Evolutionary conservation across 1,140 invertebrate species (phyloP), one percentile per base, ranked within the genome.

Genomic region (Drosophila sechellia): DNA sequence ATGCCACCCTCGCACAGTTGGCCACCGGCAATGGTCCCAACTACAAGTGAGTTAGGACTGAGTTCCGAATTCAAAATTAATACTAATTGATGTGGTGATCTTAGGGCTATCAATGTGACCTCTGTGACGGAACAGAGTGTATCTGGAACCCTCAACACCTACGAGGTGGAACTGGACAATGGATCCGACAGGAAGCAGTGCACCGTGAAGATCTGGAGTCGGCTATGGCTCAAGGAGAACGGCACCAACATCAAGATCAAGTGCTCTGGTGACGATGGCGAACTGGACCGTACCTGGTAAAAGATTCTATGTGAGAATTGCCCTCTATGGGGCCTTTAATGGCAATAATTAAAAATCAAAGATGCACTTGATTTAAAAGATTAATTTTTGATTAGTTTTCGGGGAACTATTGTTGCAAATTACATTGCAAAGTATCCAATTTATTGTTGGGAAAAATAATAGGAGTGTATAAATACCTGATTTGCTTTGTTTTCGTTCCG

Each of bases 211-310:
- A 85, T 91, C 52, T 83, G 72, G 73, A 34, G 45, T 1, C 65
- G 35, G 46, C 34, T 58, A 2, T 89, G 84, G 84, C 52, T 83
- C 8, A 0, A 25, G 13, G 42, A 79, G 39, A 56, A 87, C 10
- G 72, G 77, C 35, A 87, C 68, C 39, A 76, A 83, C 40, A 73
- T 89, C 27, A 79, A 68, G 17, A 77, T 89, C 45, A 49, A 87
- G 40, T 83, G 71, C 31, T 27, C 40, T 3, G 81, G 77, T 10
- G 79, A 86, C 20, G 73, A 72, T 8, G 34, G 31, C n/a, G 46
- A 73, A 39, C 17, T 81, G 11, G 74, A 81, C 17, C 13, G 52
- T 17, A 81, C 72, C 35, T 81, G 70, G 77, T 81, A 81, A 53
- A 54, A 11, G 13, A 13, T 3, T 48, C 0, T 8, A 2, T 10